Conservation (phyloP, 2,113 vertebrate species). For the Alethe diademata region DNA sequence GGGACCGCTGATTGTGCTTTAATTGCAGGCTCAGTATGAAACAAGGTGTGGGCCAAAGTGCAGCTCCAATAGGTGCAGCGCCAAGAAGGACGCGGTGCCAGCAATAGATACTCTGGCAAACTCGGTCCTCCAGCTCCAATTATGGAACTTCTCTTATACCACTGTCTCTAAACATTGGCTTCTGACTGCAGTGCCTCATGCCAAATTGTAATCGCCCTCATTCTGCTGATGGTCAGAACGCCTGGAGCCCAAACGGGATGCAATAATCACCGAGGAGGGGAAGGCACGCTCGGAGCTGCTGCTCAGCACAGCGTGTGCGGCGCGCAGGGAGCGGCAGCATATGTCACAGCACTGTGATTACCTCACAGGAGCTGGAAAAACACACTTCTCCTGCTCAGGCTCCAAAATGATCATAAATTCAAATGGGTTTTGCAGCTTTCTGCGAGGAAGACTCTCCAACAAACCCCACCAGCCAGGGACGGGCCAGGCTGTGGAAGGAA, state of each 20-base stretch:
- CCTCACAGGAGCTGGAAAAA: slow-evolving; percentile 44
- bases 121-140: slow-evolving; percentile 29
- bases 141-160: slow-evolving; percentile 56
- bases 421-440: slow-evolving; percentile 37
- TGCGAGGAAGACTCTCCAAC: slow-evolving; percentile 31
- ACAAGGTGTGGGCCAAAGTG: slow-evolving; percentile 55
- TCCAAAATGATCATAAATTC: slow-evolving; percentile 18
- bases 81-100: slow-evolving; percentile 43
- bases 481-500: background rate
- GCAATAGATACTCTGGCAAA: slow-evolving; percentile 59
- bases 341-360: slow-evolving; percentile 14
- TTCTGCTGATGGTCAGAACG: slow-evolving; percentile 46
- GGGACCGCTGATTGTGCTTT: slow-evolving; percentile 43
- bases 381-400: slow-evolving; percentile 23
- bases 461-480: background rate
- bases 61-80: slow-evolving; percentile 30
- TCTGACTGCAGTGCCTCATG: slow-evolving; percentile 14
- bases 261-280: slow-evolving; percentile 52
- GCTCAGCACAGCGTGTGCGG: slow-evolving; percentile 3
- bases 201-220: slow-evolving; percentile 61
- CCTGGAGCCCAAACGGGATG: slow-evolving; percentile 15
- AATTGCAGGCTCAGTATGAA: slow-evolving; percentile 29
- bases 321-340: background rate
- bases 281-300: background rate
- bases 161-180: slow-evolving; percentile 61